phyloP scores from a whole-genome alignment of 1,140 invertebrate genomes.

The fruit fly (Drosophila melanogaster) region DNA sequence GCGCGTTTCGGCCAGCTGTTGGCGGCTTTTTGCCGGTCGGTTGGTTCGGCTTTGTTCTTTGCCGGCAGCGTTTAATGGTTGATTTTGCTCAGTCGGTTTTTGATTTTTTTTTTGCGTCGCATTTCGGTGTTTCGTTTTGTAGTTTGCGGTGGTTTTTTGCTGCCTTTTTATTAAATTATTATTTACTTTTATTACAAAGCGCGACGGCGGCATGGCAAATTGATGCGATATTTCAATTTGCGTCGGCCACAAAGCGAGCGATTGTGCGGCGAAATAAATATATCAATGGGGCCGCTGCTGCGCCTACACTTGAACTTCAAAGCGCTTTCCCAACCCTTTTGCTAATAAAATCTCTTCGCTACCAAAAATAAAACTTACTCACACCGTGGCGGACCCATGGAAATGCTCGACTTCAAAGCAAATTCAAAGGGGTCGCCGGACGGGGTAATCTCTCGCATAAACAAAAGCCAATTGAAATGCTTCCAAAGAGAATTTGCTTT shows the following conservation, averaged over 20 bases:
- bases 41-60: conserved; percentile 73
- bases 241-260: conserved; percentile 55
- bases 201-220: conserved; percentile 77
- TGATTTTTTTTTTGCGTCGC: conserved; percentile 22
- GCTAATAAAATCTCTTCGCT: conserved; percentile 72
- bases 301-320: conserved; percentile 77
- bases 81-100: conserved; percentile 50
- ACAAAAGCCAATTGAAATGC: conserved; percentile 78
- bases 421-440: conserved; percentile 17
- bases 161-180: conserved; percentile 77
- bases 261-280: conserved; percentile 51
- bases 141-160: conserved; percentile 37
- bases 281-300: conserved; percentile 51
- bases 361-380: conserved; percentile 65
- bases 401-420: conserved; percentile 70
- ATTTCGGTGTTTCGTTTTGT: conserved; percentile 29
- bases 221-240: conserved; percentile 82
- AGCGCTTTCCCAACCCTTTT: conserved; percentile 67
- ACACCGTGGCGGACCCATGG: conserved; percentile 9
- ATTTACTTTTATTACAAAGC: conserved; percentile 82
- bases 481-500: conserved; percentile 45
- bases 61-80: conserved; percentile 77
- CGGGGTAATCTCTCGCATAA: conserved; percentile 45
- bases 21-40: conserved; percentile 62
- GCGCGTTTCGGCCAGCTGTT: conserved; percentile 59